Percentiles rank a stretch among this genome's conserved stretches.
Evolutionary conservation across 2,888 invertebrate genomes (phyloP).

Genomic region (Agrotis clavis): DNA sequence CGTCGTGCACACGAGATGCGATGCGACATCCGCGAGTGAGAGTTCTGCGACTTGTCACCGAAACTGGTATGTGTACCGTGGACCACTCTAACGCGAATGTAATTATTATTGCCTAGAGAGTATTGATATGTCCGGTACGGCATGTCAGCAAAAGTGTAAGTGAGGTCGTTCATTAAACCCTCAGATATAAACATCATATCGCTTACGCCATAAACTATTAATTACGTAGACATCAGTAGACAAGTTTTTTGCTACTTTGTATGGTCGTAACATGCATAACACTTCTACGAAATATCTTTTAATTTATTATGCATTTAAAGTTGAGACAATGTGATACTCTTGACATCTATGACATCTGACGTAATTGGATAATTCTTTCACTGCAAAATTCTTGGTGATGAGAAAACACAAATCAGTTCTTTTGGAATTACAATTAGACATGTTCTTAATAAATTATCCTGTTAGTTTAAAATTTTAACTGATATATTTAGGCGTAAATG

Average conservation of each 20-base stretch:
- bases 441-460: too few species aligned
- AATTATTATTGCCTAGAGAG: constrained; percentile 84
- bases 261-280: constrained; percentile 34
- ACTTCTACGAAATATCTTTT: constrained; percentile 25
- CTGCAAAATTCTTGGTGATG: constrained; percentile 4
- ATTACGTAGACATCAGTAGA: constrained; percentile 38
- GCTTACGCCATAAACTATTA: constrained; percentile 58
- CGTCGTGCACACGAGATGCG: constrained; percentile 84
- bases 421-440: not conserved
- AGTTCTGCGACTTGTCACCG: constrained; percentile 89
- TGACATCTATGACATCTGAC: constrained; percentile 29
- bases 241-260: constrained; percentile 31
- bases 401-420: constrained; percentile 4
- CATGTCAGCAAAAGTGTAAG: constrained; percentile 83
- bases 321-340: constrained; percentile 30
- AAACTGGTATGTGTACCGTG: constrained; percentile 87
- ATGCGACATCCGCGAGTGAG: constrained; percentile 89
- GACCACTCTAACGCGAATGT: constrained; percentile 78
- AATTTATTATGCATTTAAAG: constrained; percentile 32
- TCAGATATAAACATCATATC: constrained; percentile 70
- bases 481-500: constrained; percentile 5
- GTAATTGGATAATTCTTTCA: constrained; percentile 39
- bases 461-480: too few species aligned
- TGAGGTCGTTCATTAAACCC: constrained; percentile 83
- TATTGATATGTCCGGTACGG: constrained; percentile 84